These are phyloP conservation scores for Marisa cornuarietis DNA, from an alignment of 1,140 invertebrate species.

Conservation along the genomic window DNA sequence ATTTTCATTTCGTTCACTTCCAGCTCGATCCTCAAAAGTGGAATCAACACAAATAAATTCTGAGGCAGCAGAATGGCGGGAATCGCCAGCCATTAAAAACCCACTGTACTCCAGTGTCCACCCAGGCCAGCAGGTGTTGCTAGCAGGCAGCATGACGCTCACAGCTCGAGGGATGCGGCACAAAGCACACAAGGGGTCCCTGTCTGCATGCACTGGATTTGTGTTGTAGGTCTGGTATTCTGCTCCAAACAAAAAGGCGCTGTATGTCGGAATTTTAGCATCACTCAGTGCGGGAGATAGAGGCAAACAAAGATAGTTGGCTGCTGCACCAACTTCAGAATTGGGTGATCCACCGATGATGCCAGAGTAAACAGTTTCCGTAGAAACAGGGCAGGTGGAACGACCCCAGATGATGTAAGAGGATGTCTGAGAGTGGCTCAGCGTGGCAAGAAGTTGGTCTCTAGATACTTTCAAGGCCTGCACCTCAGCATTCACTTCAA, in stretches of 20 bases:
- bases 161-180: background rate
- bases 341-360: background rate
- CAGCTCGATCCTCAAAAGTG: too few species aligned
- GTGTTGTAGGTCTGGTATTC: slow-evolving; percentile 12
- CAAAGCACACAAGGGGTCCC: slow-evolving; percentile 14
- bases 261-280: background rate
- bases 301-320: background rate
- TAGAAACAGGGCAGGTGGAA: background rate
- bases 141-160: slow-evolving; percentile 8
- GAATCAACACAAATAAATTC: too few species aligned
- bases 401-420: background rate
- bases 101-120: slow-evolving; percentile 18
- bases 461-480: background rate
- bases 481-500: background rate
- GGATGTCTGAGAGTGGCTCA: background rate
- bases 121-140: background rate
- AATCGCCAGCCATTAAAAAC: background rate
- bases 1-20: too few species aligned
- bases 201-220: background rate
- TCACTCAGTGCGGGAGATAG: background rate
- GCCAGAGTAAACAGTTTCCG: background rate
- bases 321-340: background rate
- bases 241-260: background rate
- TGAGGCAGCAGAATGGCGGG: too few species aligned
- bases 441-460: background rate